Evolutionary conservation across 1,140 invertebrate species (phyloP).

Genomic region (Drosophila malerkotliana): DNA sequence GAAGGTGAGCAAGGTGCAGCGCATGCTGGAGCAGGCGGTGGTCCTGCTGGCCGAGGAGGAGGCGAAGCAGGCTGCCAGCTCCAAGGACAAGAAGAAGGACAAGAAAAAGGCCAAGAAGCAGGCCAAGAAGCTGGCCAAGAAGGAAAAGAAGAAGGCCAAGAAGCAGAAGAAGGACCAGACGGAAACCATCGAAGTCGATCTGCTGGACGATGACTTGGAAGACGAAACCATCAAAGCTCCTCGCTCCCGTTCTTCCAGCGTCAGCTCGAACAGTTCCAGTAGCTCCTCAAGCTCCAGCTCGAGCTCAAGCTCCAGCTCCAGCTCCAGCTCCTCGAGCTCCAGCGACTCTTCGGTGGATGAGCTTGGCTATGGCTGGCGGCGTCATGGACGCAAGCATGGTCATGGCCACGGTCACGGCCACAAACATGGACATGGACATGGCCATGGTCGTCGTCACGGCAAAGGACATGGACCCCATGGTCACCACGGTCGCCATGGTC

Average conservation of each 20-base stretch:
- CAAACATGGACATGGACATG: conserved; percentile 18
- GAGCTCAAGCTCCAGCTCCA: conserved; percentile 32
- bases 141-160: conserved; percentile 45
- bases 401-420: conserved; percentile 32
- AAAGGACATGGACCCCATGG: conserved; percentile 12
- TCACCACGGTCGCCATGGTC: conserved; percentile 2
- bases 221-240: neutral
- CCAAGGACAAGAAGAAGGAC: conserved; percentile 12
- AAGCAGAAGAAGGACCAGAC: conserved; percentile 31
- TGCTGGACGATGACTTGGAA: neutral
- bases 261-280: conserved; percentile 44
- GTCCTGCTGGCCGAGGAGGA: conserved; percentile 46
- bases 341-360: conserved; percentile 15
- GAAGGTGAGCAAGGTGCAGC: conserved; percentile 57
- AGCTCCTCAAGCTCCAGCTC: conserved; percentile 43
- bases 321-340: conserved; percentile 35
- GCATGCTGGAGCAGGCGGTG: conserved; percentile 54
- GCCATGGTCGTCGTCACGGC: conserved; percentile 20
- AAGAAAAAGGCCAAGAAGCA: conserved; percentile 29
- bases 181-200: neutral
- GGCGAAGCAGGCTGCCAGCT: neutral
- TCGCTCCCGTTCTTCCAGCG: conserved; percentile 42
- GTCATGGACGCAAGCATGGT: conserved; percentile 33
- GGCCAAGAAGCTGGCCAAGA: conserved; percentile 49
- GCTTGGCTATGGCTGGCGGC: conserved; percentile 9